Conservation (phyloP, 1,140 invertebrate species). For the Atta texana region DNA sequence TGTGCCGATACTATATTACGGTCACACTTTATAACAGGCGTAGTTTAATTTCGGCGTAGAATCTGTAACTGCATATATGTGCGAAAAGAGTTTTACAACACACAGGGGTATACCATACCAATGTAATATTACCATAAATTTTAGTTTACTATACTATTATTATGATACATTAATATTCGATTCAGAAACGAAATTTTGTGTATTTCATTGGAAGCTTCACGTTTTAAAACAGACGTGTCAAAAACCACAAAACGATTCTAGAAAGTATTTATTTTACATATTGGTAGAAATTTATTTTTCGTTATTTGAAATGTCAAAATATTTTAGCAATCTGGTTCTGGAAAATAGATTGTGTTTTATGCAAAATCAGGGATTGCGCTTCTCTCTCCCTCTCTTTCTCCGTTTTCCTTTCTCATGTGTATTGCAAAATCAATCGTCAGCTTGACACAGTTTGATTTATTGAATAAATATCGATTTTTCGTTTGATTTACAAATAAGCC, state of each 20-base stretch:
- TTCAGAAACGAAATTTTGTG: not conserved
- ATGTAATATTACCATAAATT: slow-evolving; percentile 6
- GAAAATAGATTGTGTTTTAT: slow-evolving; percentile 35
- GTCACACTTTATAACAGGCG: not conserved
- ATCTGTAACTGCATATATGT: not conserved
- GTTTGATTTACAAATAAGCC: slow-evolving; percentile 66
- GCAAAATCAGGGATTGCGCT: slow-evolving; percentile 2
- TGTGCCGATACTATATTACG: slow-evolving; percentile 8
- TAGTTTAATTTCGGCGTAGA: slow-evolving; percentile 17
- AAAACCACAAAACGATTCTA: not conserved
- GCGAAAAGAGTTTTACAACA: not conserved
- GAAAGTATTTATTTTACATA: not conserved
- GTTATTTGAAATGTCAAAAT: not conserved
- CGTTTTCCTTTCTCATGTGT: slow-evolving; percentile 1
- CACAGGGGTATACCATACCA: not conserved
- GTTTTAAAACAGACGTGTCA: not conserved
- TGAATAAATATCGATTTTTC: slow-evolving; percentile 64
- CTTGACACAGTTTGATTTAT: slow-evolving; percentile 63
- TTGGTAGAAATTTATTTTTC: not conserved
- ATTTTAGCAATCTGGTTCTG: slow-evolving; percentile 4
- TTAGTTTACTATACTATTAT: not conserved
- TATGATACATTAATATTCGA: not conserved
- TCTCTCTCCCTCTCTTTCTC: not conserved
- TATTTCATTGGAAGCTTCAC: not conserved
- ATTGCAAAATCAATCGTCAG: slow-evolving; percentile 45